Evolutionary conservation across 2,888 invertebrate species (phyloP).

Genomic region (Sphecodes monilicornis): DNA sequence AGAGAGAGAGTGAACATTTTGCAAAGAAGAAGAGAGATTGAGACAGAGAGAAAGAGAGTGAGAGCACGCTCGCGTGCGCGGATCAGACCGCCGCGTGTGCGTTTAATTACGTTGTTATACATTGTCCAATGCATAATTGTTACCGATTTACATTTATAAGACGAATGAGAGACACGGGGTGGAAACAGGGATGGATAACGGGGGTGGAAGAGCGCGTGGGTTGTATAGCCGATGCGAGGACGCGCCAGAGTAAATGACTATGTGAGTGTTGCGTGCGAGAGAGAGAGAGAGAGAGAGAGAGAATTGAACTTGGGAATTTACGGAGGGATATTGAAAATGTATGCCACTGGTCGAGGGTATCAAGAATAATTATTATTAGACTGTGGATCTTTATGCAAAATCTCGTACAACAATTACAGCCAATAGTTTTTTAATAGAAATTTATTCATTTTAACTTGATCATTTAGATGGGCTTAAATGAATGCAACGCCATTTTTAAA

Average conservation of each 20-base stretch:
- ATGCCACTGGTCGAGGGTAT: not conserved
- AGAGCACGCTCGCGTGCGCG: not conserved
- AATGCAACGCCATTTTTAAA: too few relatives aligned
- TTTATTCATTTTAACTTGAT: not conserved
- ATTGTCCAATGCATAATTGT: conserved; percentile 78
- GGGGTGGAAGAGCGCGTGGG: conserved; percentile 11
- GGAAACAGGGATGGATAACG: not conserved
- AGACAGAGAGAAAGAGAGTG: not conserved
- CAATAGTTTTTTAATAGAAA: too few relatives aligned
- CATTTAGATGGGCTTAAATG: not conserved
- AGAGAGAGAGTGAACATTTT: not conserved
- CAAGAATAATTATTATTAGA: conserved; percentile 36
- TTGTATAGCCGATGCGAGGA: not conserved
- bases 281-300: not conserved
- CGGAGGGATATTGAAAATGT: not conserved
- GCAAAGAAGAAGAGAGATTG: not conserved
- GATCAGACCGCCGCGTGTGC: conserved; percentile 21
- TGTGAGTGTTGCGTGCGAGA: not conserved
- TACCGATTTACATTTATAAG: conserved; percentile 72
- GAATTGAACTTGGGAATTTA: not conserved
- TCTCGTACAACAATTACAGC: too few relatives aligned
- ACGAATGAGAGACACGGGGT: conserved; percentile 9
- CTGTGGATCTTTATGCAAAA: too few relatives aligned
- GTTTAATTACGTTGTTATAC: conserved; percentile 76
- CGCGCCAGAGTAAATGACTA: conserved; percentile 16